Conservation (phyloP, 2,113 vertebrate species). For the Corydoras sp. region DNA sequence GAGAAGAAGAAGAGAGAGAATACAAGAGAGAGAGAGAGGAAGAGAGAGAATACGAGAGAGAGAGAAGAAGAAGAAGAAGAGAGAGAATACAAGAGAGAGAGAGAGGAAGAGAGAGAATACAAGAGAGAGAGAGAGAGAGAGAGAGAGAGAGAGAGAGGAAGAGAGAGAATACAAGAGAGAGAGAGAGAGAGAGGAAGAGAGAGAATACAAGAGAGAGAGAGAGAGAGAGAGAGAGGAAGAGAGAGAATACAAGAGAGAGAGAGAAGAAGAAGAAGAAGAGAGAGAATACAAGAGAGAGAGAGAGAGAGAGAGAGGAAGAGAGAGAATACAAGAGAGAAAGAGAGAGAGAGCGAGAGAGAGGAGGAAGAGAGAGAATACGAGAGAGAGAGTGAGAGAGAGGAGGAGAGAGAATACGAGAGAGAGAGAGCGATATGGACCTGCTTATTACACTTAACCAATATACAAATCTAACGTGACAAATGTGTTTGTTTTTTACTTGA, state of each 20-base stretch:
- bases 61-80: constrained; percentile 25
- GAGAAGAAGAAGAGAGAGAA: too few relatives aligned
- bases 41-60: constrained; percentile 9
- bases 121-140: constrained; percentile 27
- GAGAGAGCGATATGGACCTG: constrained; percentile 11
- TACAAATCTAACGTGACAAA: too few relatives aligned
- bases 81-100: too few relatives aligned
- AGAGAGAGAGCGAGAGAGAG: constrained; percentile 16
- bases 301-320: constrained; percentile 19
- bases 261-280: not conserved
- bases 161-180: constrained; percentile 10
- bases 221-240: constrained; percentile 24
- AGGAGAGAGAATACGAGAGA: constrained; percentile 21
- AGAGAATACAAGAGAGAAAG: not conserved
- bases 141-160: constrained; percentile 16
- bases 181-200: too few relatives aligned
- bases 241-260: constrained; percentile 31
- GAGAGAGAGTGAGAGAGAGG: constrained; percentile 30
- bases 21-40: constrained; percentile 7
- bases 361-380: not conserved
- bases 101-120: too few relatives aligned
- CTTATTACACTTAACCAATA: too few relatives aligned
- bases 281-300: not conserved
- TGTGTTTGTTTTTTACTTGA: too few relatives aligned
- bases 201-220: constrained; percentile 35